A percentile compares a stretch with the other conserved stretches of the same genome.
Conservation (phyloP, 1,140 invertebrate genomes). For the Eueides isabella region DNA sequence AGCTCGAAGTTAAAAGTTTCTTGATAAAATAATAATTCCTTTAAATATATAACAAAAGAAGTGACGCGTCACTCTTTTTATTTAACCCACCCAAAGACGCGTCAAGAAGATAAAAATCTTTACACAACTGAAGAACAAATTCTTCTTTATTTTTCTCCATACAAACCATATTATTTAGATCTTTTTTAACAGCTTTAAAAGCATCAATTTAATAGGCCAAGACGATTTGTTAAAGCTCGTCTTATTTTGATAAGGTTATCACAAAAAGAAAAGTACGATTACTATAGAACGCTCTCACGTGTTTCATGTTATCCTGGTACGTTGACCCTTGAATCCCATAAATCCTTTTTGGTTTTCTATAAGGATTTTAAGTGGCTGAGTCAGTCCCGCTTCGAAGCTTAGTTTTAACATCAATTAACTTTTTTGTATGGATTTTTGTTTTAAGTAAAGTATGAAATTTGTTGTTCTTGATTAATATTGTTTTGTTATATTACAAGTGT, state of each 20-base stretch:
- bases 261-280: slow-evolving; percentile 32
- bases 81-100: background rate
- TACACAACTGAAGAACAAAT: background rate
- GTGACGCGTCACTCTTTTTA: background rate
- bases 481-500: too few species aligned
- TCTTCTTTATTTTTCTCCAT: background rate
- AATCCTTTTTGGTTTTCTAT: slow-evolving; percentile 22
- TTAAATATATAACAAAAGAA: too few species aligned
- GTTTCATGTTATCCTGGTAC: slow-evolving; percentile 30
- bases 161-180: background rate
- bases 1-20: too few species aligned
- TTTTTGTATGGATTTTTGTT: background rate
- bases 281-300: slow-evolving; percentile 34
- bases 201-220: slow-evolving; percentile 25
- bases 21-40: too few species aligned
- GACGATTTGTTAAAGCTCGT: slow-evolving; percentile 32
- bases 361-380: background rate
- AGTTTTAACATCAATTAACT: slow-evolving; percentile 10
- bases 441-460: background rate
- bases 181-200: slow-evolving; percentile 3
- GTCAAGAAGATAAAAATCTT: slow-evolving; percentile 2
- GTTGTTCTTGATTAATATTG: background rate
- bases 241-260: slow-evolving; percentile 35
- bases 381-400: slow-evolving; percentile 1
- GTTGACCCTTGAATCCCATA: slow-evolving; percentile 31